These are phyloP conservation scores for Ceratotherium simum DNA, from an alignment of 2,113 vertebrate species.

Conservation along the genomic window DNA sequence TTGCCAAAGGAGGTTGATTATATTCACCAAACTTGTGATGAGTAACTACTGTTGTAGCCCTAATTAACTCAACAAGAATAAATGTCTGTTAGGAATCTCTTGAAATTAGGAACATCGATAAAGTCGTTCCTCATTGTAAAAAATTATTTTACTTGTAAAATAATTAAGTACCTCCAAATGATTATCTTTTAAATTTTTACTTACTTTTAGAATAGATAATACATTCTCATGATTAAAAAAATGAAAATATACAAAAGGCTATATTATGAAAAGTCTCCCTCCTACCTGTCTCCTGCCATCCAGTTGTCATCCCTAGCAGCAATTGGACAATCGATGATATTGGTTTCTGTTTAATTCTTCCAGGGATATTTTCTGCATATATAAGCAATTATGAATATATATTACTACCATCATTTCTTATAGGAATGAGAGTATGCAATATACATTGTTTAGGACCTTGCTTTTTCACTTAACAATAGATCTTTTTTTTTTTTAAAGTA, in stretches of 20 bases:
- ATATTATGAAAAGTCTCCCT: background rate
- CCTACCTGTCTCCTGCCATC: background rate
- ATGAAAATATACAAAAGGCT: background rate
- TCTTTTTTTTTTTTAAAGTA: background rate
- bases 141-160: background rate
- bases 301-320: background rate
- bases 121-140: background rate
- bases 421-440: background rate
- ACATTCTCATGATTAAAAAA: slow-evolving; percentile 19
- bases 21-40: background rate
- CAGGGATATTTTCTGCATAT: background rate
- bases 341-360: background rate
- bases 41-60: background rate
- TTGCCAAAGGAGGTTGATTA: slow-evolving; percentile 3
- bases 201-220: slow-evolving; percentile 26
- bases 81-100: background rate
- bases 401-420: background rate
- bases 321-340: background rate
- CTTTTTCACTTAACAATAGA: slow-evolving; percentile 18
- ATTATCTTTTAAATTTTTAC: slow-evolving; percentile 22
- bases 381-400: background rate
- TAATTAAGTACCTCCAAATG: background rate
- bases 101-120: background rate
- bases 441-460: background rate
- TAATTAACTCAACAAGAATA: slow-evolving; percentile 12